phyloP scores from a whole-genome alignment of 2,797 vertebrate genomes.

The Sebastiscus albofasciatus region DNA sequence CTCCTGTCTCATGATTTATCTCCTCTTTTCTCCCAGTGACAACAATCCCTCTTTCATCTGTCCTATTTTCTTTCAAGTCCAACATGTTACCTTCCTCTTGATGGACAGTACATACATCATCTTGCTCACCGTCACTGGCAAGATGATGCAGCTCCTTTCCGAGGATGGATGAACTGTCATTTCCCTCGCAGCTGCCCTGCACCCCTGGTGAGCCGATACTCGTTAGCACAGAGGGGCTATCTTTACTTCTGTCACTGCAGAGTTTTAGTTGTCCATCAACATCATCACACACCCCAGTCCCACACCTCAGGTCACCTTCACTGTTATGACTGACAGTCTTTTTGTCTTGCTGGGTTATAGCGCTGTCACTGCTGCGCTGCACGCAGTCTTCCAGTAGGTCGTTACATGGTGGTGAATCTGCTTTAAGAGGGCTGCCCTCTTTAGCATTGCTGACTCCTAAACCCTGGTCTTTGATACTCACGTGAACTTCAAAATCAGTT shows the following conservation, averaged over 20 bases:
- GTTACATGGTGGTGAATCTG: slow-evolving; percentile 56
- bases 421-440: slow-evolving; percentile 65
- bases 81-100: slow-evolving; percentile 10
- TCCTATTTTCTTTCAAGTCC: slow-evolving; percentile 18
- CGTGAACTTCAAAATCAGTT: slow-evolving; percentile 46
- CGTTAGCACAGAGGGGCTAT: slow-evolving; percentile 20
- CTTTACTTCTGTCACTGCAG: slow-evolving; percentile 34
- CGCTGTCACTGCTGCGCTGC: slow-evolving; percentile 48
- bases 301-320: slow-evolving; percentile 35
- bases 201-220: slow-evolving; percentile 5
- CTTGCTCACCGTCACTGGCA: slow-evolving; percentile 8
- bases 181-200: slow-evolving; percentile 11
- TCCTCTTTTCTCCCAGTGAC: slow-evolving; percentile 39
- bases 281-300: slow-evolving; percentile 22
- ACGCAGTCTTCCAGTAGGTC: slow-evolving; percentile 58
- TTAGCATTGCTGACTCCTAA: slow-evolving; percentile 31
- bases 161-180: slow-evolving; percentile 37
- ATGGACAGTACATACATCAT: slow-evolving; percentile 7
- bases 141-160: slow-evolving; percentile 32
- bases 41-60: slow-evolving; percentile 33
- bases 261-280: slow-evolving; percentile 35
- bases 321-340: slow-evolving; percentile 17
- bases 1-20: slow-evolving; percentile 19
- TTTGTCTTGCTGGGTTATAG: slow-evolving; percentile 35
- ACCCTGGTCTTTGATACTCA: slow-evolving; percentile 37